Evolutionary conservation across 2,888 invertebrate genomes (phyloP).

Genomic region (Tachina fera): DNA sequence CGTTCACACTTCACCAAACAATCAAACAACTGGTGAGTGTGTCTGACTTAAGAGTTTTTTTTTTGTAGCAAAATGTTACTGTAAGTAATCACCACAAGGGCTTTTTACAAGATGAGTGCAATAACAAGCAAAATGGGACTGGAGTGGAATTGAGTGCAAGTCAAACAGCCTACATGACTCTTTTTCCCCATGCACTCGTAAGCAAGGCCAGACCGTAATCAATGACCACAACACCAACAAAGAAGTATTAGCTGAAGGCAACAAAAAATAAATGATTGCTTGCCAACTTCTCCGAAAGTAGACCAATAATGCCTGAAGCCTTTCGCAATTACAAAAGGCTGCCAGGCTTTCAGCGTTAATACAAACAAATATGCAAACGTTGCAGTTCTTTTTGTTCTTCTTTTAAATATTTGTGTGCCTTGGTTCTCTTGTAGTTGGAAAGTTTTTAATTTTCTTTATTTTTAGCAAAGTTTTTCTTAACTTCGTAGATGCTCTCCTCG

Average conservation of each 20-base stretch:
- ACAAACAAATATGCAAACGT: constrained; percentile 30
- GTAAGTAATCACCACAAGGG: constrained; percentile 57
- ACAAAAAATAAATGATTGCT: neutral
- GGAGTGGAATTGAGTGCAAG: constrained; percentile 35
- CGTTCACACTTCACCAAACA: neutral
- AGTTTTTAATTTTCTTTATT: constrained; percentile 1
- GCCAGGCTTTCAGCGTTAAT: constrained; percentile 32
- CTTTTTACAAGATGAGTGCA: constrained; percentile 36
- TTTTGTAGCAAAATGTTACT: constrained; percentile 29
- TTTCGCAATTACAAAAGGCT: constrained; percentile 50
- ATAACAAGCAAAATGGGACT: constrained; percentile 3
- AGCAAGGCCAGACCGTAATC: constrained; percentile 31
- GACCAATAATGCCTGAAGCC: constrained; percentile 41
- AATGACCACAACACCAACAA: constrained; percentile 50
- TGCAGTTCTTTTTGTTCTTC: neutral
- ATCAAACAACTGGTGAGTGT: neutral
- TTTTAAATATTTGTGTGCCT: neutral
- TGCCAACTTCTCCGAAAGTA: constrained; percentile 15
- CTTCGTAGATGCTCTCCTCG: neutral
- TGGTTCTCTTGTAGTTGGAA: constrained; percentile 1
- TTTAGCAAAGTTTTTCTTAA: constrained; percentile 1
- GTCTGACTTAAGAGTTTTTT: neutral
- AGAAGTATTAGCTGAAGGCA: constrained; percentile 20
- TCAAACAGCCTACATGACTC: constrained; percentile 32
- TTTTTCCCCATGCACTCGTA: constrained; percentile 12